phyloP scores from a whole-genome alignment of 2,113 vertebrate genomes.

The Rhizomys pruinosus region DNA sequence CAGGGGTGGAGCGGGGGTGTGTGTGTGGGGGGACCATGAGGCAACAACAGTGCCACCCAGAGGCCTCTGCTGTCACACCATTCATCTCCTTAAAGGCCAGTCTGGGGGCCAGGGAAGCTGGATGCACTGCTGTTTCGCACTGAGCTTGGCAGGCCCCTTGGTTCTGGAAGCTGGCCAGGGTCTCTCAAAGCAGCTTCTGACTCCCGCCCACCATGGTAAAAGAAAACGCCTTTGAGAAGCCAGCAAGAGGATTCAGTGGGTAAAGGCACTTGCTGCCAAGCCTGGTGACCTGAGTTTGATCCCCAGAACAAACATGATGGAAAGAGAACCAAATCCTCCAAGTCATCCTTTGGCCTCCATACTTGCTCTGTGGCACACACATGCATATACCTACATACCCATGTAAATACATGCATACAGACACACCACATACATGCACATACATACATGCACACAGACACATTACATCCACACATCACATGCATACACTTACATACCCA shows the following conservation, averaged over 20 bases:
- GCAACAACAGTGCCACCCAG: background rate
- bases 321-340: background rate
- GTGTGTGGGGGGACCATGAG: background rate
- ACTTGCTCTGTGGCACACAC: no score
- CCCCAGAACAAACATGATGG: no score
- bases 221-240: constrained; percentile 81
- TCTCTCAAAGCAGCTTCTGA: background rate
- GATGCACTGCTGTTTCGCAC: rapidly evolving
- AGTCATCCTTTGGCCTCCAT: background rate
- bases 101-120: no score
- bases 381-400: no score
- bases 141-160: background rate
- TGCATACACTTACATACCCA: no score
- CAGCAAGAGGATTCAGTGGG: constrained; percentile 62
- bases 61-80: background rate
- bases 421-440: no score
- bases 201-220: constrained; percentile 60
- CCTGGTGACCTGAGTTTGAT: no score
- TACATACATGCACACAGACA: no score
- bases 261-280: no score
- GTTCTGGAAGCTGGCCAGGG: background rate
- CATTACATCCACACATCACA: no score
- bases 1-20: no score
- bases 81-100: background rate
- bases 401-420: no score